Percentiles rank a stretch among this genome's conserved stretches.
phyloP scores from a whole-genome alignment of 2,888 invertebrate genomes.

The Amblyteles armatorius region DNA sequence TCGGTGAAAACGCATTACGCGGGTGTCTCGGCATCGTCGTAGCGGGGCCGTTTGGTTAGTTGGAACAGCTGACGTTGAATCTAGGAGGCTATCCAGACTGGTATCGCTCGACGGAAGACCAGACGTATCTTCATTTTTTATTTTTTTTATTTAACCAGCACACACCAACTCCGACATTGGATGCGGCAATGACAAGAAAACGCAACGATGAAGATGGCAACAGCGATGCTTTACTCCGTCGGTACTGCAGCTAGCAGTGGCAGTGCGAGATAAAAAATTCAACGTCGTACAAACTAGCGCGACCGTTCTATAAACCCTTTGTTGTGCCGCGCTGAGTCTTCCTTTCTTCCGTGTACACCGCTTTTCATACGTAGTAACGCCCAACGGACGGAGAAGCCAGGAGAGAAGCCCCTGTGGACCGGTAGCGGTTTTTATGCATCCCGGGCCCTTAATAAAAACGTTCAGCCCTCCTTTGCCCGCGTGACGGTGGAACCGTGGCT shows the following conservation, averaged over 20 bases:
- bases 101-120: constrained; percentile 14
- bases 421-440: constrained; percentile 69
- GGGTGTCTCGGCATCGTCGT: constrained; percentile 20
- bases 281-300: constrained; percentile 60
- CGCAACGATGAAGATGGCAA: constrained; percentile 26
- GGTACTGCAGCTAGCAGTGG: constrained; percentile 1
- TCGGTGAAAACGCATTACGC: constrained; percentile 26
- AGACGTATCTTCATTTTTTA: background rate
- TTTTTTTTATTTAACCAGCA: constrained; percentile 37
- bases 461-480: constrained; percentile 48
- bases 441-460: constrained; percentile 61
- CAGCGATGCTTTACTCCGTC: constrained; percentile 1
- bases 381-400: background rate
- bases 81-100: background rate
- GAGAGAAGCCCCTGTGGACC: constrained; percentile 19
- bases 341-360: constrained; percentile 66
- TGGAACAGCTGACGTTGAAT: background rate
- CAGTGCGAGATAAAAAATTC: constrained; percentile 66
- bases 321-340: constrained; percentile 71
- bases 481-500: constrained; percentile 31
- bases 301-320: constrained; percentile 64
- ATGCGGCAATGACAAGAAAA: constrained; percentile 18
- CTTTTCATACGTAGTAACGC: constrained; percentile 49
- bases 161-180: background rate
- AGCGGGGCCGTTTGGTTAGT: background rate